Percentiles rank a stretch among this genome's conserved stretches.
Conservation (phyloP, 1,140 invertebrate genomes). For the Pogonomyrmex californicus region DNA sequence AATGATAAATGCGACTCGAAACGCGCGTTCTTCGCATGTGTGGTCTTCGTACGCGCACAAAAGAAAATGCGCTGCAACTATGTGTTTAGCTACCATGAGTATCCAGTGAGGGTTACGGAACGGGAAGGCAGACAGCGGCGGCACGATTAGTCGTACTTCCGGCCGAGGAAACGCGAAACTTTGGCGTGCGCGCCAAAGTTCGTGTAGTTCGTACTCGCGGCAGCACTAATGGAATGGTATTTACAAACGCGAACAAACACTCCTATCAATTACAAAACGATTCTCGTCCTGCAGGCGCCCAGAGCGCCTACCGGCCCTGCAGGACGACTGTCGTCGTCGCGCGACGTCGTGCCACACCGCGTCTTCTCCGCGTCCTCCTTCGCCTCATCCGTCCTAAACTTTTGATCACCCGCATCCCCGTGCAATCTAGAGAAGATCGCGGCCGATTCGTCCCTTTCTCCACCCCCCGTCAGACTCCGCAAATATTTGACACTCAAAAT, state of each 20-base stretch:
- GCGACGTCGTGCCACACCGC: conserved; percentile 10
- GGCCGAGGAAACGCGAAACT: conserved; percentile 67
- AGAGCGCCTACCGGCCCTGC: conserved; percentile 52
- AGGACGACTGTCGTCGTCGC: conserved; percentile 36
- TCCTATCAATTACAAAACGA: conserved; percentile 82
- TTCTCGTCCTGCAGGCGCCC: conserved; percentile 68
- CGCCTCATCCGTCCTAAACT: conserved; percentile 72
- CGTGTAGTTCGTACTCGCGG: conserved; percentile 74
- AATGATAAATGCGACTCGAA: neutral
- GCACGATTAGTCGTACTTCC: conserved; percentile 66
- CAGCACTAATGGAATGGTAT: conserved; percentile 80
- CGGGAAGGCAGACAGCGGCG: conserved; percentile 14
- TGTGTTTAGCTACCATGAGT: neutral
- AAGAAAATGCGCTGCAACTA: conserved; percentile 17
- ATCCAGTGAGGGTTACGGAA: conserved; percentile 1
- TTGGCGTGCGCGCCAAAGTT: conserved; percentile 69
- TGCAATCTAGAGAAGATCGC: conserved; percentile 70
- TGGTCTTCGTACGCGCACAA: neutral
- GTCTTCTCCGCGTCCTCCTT: neutral
- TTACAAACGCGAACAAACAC: conserved; percentile 82
- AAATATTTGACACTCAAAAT: conserved; percentile 81
- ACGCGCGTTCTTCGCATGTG: neutral
- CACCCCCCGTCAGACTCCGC: conserved; percentile 33
- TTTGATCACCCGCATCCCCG: conserved; percentile 85
- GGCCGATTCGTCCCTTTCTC: neutral